phyloP scores from a whole-genome alignment of 1,140 invertebrate species.

The Calliopsis andreniformis region DNA sequence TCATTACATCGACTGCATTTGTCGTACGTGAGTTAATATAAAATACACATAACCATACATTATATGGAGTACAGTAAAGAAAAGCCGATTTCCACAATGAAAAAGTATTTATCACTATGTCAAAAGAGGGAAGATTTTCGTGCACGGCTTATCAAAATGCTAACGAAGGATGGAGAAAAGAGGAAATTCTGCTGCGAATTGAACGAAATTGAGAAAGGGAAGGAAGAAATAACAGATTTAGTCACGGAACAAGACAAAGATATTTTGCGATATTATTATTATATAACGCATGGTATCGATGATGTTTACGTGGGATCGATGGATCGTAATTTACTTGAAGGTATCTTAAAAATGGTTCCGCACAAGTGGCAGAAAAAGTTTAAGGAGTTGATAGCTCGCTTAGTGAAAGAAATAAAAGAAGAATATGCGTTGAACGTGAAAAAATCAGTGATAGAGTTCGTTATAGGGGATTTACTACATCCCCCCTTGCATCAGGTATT shows the following conservation, averaged over 20 bases:
- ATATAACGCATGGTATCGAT: conserved; percentile 93
- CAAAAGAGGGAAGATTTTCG: conserved; percentile 92
- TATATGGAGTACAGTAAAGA: conserved; percentile 7
- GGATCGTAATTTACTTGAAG: conserved; percentile 81
- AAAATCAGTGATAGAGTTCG: conserved; percentile 94
- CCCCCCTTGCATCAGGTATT: not conserved
- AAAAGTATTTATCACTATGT: conserved; percentile 85
- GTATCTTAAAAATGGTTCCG: conserved; percentile 81
- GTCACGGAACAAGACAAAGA: conserved; percentile 86
- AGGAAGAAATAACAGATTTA: conserved; percentile 64
- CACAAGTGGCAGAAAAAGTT: conserved; percentile 81
- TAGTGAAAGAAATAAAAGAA: conserved; percentile 86
- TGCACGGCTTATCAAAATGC: conserved; percentile 87
- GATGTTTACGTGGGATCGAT: conserved; percentile 92
- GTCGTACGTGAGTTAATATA: not conserved
- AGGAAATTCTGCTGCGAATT: conserved; percentile 44
- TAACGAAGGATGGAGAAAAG: conserved; percentile 67
- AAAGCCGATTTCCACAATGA: conserved; percentile 55
- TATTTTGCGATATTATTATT: conserved; percentile 93
- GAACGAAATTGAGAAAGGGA: not conserved
- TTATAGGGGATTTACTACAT: conserved; percentile 86
- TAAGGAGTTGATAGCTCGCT: conserved; percentile 82
- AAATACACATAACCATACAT: not conserved
- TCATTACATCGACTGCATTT: not conserved
- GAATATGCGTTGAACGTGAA: conserved; percentile 93